Conservation (phyloP, 2,888 invertebrate species). For the Eupithecia tripunctaria region DNA sequence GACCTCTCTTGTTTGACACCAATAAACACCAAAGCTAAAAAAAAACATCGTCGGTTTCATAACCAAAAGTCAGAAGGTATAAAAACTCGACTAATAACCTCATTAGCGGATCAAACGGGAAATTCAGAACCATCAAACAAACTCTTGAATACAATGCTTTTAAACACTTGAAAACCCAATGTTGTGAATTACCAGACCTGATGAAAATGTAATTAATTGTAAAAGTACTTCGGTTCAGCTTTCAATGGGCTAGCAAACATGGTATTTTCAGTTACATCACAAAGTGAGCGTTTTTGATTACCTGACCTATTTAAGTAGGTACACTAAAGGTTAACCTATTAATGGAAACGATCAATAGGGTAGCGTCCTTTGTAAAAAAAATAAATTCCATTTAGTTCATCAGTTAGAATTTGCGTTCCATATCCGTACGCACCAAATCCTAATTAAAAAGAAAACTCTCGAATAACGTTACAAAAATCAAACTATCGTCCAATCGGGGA, state of each 20-base stretch:
- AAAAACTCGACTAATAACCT: slow-evolving; percentile 10
- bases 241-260: slow-evolving; percentile 13
- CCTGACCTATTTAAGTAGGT: background rate
- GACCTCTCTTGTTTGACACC: too few relatives aligned
- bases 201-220: slow-evolving; percentile 14
- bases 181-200: slow-evolving; percentile 6
- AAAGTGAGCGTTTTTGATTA: background rate
- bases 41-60: background rate
- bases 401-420: background rate
- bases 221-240: slow-evolving; percentile 9
- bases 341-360: background rate
- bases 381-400: too few relatives aligned
- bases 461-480: background rate
- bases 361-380: too few relatives aligned
- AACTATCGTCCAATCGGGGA: background rate
- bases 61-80: background rate
- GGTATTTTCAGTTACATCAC: background rate
- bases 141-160: slow-evolving; percentile 14
- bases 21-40: too few relatives aligned
- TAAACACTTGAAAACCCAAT: slow-evolving; percentile 16
- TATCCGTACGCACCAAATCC: background rate
- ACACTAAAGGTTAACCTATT: background rate
- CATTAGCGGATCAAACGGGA: slow-evolving; percentile 8
- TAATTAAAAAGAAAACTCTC: background rate
- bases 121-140: slow-evolving; percentile 10